Evolutionary conservation across 2,113 vertebrate genomes (phyloP).

Genomic region (Cyanoramphus novaezelandiae): DNA sequence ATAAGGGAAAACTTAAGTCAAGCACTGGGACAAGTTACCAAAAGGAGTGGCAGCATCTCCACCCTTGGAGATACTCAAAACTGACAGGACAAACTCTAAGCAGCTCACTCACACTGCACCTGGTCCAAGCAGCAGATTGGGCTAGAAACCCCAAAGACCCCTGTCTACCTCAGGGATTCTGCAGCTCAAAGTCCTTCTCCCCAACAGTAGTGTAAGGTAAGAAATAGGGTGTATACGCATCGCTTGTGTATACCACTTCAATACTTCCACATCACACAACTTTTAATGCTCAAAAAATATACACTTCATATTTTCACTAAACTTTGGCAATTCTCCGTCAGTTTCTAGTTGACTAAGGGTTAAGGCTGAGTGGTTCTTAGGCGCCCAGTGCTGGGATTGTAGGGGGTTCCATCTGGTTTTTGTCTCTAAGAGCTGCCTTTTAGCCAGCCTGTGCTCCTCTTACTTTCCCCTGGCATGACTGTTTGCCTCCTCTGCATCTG

Average conservation of each 20-base stretch:
- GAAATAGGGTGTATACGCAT: neutral
- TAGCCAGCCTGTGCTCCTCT: neutral
- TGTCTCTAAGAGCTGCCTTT: conserved; percentile 1
- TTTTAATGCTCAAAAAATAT: neutral
- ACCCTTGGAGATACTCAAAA: neutral
- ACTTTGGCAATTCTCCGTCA: neutral
- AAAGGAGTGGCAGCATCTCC: neutral
- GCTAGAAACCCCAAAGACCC: neutral
- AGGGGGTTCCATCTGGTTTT: neutral
- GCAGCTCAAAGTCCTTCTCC: neutral
- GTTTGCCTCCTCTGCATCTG: conserved; percentile 29
- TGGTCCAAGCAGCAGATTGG: neutral
- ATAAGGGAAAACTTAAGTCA: neutral
- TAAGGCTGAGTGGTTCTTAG: neutral
- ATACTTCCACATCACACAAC: neutral
- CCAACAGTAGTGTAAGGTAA: neutral
- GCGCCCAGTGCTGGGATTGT: neutral
- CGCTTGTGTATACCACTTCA: neutral
- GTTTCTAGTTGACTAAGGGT: neutral
- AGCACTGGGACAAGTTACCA: neutral
- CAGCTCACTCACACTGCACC: neutral
- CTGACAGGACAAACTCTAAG: neutral
- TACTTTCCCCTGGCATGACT: neutral
- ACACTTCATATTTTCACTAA: neutral
- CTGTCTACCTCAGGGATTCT: neutral